Percentiles rank a stretch among this genome's conserved stretches.
These are phyloP conservation scores for Antedon mediterranea DNA, from an alignment of 53 echinoderm and acorn worm species.

Conservation along the genomic window DNA sequence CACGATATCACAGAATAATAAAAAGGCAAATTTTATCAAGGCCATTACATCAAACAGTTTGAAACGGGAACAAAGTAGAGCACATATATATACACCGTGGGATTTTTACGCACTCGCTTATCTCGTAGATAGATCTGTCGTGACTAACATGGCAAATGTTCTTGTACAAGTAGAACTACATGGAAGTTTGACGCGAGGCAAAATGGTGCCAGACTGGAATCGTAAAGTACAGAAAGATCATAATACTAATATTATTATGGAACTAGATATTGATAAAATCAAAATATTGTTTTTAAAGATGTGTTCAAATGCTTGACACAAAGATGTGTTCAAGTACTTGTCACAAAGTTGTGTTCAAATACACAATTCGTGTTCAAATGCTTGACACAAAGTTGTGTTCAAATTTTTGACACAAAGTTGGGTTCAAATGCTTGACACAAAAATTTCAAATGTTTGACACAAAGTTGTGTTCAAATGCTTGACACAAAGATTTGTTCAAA, in stretches of 20 bases:
- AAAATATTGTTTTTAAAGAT: slow-evolving; percentile 8
- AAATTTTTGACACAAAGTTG: too few species aligned
- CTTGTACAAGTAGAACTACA: slow-evolving; percentile 30
- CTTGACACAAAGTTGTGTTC: too few species aligned
- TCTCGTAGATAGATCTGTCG: background rate
- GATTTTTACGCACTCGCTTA: slow-evolving; percentile 46
- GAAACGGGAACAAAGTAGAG: background rate
- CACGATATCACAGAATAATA: slow-evolving; percentile 6
- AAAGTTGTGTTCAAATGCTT: too few species aligned
- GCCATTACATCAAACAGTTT: slow-evolving; percentile 3
- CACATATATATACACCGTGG: background rate
- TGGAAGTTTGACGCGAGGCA: slow-evolving; percentile 32
- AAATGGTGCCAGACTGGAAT: slow-evolving; percentile 21
- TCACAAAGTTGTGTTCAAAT: too few species aligned
- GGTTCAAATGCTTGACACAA: too few species aligned
- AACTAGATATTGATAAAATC: background rate
- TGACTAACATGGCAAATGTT: background rate
- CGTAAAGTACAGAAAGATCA: slow-evolving; percentile 2
- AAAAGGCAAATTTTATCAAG: slow-evolving; percentile 28
- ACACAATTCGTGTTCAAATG: too few species aligned
- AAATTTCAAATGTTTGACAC: too few species aligned
- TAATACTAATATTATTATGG: slow-evolving; percentile 16
- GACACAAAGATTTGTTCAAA: too few species aligned
- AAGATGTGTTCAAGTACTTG: too few species aligned
- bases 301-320: too few species aligned